Percentiles rank a stretch among this genome's conserved stretches.
Evolutionary conservation across 2,113 vertebrate species (phyloP).

Genomic region (Thunnus thynnus): DNA sequence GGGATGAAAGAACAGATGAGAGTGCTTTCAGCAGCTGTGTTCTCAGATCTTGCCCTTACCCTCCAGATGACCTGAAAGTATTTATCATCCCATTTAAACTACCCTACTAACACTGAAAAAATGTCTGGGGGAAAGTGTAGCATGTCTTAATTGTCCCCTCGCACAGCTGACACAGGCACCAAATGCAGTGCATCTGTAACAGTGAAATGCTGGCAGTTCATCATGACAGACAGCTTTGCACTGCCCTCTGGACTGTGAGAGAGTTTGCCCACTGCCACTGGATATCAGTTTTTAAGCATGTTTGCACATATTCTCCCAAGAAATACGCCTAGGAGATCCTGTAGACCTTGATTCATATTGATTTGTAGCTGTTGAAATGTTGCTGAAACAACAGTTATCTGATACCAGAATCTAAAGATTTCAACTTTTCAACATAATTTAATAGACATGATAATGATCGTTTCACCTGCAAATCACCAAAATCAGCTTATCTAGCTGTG

Average conservation of each 20-base stretch:
- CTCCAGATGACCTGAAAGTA: constrained; percentile 58
- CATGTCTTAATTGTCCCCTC: constrained; percentile 27
- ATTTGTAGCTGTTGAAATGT: no score
- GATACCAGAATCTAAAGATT: no score
- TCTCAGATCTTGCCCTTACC: constrained; percentile 60
- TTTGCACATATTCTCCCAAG: no score
- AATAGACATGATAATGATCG: no score
- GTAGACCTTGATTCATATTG: no score
- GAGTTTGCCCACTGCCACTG: neutral
- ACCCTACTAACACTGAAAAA: constrained; percentile 22
- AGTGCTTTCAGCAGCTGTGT: constrained; percentile 64
- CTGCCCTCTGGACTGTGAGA: no score
- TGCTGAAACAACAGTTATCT: no score
- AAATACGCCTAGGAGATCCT: no score
- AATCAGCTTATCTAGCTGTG: no score
- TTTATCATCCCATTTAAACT: constrained; percentile 60
- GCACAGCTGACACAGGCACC: constrained; percentile 39
- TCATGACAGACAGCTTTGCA: neutral
- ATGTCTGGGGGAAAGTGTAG: constrained; percentile 47
- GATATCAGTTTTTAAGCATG: no score
- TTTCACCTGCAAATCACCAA: no score
- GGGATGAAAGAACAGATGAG: constrained; percentile 63
- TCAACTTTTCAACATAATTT: no score
- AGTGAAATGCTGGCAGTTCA: neutral
- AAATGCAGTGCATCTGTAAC: constrained; percentile 40